Evolutionary conservation across 2,888 invertebrate genomes (phyloP), one percentile per base, ranked within the genome.

Genomic region (Hydropsyche betteni): DNA sequence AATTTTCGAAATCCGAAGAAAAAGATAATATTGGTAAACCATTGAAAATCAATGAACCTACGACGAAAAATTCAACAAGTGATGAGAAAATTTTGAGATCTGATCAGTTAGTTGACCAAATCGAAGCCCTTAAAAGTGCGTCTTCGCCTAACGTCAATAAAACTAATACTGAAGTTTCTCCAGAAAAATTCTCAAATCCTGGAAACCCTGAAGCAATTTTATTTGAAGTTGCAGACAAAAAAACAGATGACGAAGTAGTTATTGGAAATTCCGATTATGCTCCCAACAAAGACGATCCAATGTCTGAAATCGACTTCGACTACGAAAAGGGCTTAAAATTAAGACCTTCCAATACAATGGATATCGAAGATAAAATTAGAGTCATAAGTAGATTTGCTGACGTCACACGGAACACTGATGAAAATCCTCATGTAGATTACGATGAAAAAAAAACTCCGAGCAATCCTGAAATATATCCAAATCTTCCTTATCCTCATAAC

Each of bases 311-410:
- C 10, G n/a, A 71, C 2, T 33, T 71, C 33, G 71, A 71, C 24
- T 38, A 51, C 8, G 71, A 71, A 24, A 71, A 71, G 53, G 71
- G 51, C 33, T 16, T 12, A 33, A 34, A 36, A 64, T 33, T 36
- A n/a, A 34, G 10, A 3, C 5, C 58, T 24, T 14, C 58, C 0
- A 8, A 58, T 24, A 8, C 69, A n/a, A 68, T 50, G 38, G 79
- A 79, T 53, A 74, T 79, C 36, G 79, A 79, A 75, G 77, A 77
- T 36, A 79, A 77, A 52, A 75, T 79, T 61, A 79, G 77, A 53
- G 76, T 73, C 12, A 77, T 79, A 16, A 77, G 77, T 44, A 70
- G 69, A 6, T 71, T 74, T 34, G 79, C 79, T 10, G 77, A 77
- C 71, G 77, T 79, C 14, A 76, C 77, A 10, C 72, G 77, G 51